phyloP scores from a whole-genome alignment of 2,888 invertebrate genomes.

The Drosophila mulleri region DNA sequence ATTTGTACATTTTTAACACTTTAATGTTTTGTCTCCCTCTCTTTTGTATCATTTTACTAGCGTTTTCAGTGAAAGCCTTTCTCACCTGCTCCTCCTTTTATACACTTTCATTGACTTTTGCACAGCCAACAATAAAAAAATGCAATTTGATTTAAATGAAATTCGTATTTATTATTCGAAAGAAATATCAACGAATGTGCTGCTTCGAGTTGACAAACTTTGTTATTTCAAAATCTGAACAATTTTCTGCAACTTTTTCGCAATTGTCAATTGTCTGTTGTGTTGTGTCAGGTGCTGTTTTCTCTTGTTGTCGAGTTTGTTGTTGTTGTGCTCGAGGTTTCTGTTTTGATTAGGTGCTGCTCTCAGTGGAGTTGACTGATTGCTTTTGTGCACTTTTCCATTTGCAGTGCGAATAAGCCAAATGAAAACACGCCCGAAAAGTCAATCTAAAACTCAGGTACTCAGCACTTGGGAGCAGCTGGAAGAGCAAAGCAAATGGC shows the following conservation, averaged over 20 bases:
- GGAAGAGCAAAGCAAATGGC: not conserved
- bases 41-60: too few relatives aligned
- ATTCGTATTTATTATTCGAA: not conserved
- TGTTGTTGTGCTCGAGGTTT: slow-evolving; percentile 41
- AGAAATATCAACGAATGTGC: not conserved
- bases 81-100: not conserved
- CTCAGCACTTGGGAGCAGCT: not conserved
- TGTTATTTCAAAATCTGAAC: slow-evolving; percentile 1
- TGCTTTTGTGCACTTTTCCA: slow-evolving; percentile 51
- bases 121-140: not conserved
- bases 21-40: not conserved
- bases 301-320: slow-evolving; percentile 5
- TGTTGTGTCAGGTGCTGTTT: slow-evolving; percentile 17
- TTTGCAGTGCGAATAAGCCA: slow-evolving; percentile 8
- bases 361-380: slow-evolving; percentile 61
- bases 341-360: slow-evolving; percentile 52
- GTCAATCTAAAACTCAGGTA: slow-evolving; percentile 8
- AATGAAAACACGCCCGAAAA: slow-evolving; percentile 11
- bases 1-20: not conserved
- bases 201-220: slow-evolving; percentile 1
- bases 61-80: not conserved
- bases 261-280: slow-evolving; percentile 24
- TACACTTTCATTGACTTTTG: not conserved
- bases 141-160: not conserved
- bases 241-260: slow-evolving; percentile 7